Evolutionary conservation across 2,888 invertebrate species (phyloP), one percentile per base, ranked within the genome.

Genomic region (Polydrusus tereticollis): DNA sequence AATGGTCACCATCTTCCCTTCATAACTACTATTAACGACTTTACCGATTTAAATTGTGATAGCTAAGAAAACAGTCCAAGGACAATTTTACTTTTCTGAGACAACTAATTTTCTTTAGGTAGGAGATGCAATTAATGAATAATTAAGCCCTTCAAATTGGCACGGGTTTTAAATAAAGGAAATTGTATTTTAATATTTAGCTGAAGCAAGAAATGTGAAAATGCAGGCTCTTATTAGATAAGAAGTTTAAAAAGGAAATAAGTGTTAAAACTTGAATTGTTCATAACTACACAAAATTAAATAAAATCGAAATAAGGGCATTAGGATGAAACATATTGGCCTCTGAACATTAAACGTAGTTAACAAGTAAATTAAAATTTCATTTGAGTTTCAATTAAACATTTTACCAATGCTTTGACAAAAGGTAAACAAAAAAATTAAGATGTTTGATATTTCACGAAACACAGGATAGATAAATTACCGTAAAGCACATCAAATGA

Each of bases 401-500:
- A n/a, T n/a, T n/a, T n/a, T n/a, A n/a, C n/a, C n/a, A n/a, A n/a
- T n/a, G n/a, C n/a, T n/a, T n/a, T n/a, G n/a, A 33, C 6, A n/a
- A 36, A 36, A 20, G 38, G 38, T 58, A 20, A 58, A 58, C 38
- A 58, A 14, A 38, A 58, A 18, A 57, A 29, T 55, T 33, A 57
- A 33, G 0, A 1, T 16, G 21, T 21, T 55, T 12, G 20, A 6
- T 12, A 58, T 14, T 21, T 12, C 4, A 20, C 1, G 38, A 21
- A 38, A 21, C 8, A 29, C n/a, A 18, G 16, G 18, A 58, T 5
- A 58, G 33, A 29, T 4, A 20, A 38, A 58, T 38, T 58, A 58
- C 6, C 10, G 20, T 58, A 33, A 58, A 2, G 29, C 18, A 8
- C 33, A 58, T 21, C 58, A 16, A 33, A 58, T 58, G 38, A 36